Percentiles rank a stretch among this genome's conserved stretches.
Conservation (phyloP, 2,113 vertebrate species). For the Haemorhous mexicanus region DNA sequence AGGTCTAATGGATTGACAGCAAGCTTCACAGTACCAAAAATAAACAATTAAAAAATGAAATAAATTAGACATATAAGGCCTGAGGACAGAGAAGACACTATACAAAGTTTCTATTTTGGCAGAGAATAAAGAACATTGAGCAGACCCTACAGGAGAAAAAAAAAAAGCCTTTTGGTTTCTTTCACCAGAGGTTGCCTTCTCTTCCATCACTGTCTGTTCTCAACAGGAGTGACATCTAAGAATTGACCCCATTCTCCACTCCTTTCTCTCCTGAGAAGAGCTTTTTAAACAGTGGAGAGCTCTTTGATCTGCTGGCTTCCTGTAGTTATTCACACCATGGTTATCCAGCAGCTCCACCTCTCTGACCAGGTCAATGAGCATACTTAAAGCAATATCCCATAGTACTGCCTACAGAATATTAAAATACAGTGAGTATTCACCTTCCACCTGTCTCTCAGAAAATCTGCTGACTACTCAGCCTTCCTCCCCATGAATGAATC, state of each 20-base stretch:
- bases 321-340: not conserved
- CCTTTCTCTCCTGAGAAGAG: not conserved
- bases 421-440: not conserved
- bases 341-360: not conserved
- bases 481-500: not conserved
- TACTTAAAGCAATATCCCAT: not conserved
- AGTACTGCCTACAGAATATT: not conserved
- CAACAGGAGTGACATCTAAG: not conserved
- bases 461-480: not conserved
- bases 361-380: not conserved
- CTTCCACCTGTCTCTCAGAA: not conserved
- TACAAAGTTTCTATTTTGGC: not conserved
- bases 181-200: not conserved
- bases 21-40: not conserved
- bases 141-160: not conserved
- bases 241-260: not conserved
- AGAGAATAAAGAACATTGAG: not conserved
- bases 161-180: not conserved
- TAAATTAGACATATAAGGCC: not conserved
- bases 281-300: not conserved
- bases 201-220: conserved; percentile 7
- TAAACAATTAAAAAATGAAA: not conserved
- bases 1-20: not conserved
- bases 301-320: conserved; percentile 27
- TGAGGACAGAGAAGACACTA: not conserved